Evolutionary conservation across 2,797 vertebrate genomes (phyloP).

Genomic region (Gastrophryne carolinensis): DNA sequence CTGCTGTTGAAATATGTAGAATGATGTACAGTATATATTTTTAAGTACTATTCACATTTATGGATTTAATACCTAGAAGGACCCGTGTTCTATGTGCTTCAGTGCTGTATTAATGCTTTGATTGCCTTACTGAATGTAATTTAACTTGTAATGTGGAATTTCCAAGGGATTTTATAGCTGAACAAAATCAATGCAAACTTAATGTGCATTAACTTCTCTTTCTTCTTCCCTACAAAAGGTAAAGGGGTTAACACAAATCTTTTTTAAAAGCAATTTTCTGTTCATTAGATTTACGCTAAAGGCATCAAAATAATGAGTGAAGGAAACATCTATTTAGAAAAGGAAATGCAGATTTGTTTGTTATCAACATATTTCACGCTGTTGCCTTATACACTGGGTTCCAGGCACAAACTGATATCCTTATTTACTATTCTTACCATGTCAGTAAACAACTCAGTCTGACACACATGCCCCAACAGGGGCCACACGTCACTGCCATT

Average conservation of each 20-base stretch:
- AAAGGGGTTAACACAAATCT: slow-evolving; percentile 6
- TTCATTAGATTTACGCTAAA: slow-evolving; percentile 8
- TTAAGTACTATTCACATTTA: too few species aligned
- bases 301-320: slow-evolving; percentile 20
- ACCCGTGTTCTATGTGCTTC: too few species aligned
- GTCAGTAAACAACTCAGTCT: slow-evolving; percentile 21
- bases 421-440: slow-evolving; percentile 18
- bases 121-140: background rate
- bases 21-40: too few species aligned
- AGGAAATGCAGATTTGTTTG: slow-evolving; percentile 10
- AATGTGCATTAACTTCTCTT: background rate
- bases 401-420: background rate
- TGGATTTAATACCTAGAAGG: too few species aligned
- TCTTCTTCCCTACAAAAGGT: background rate
- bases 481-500: slow-evolving; percentile 5
- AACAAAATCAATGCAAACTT: background rate
- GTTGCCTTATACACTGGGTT: background rate
- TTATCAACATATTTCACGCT: slow-evolving; percentile 11
- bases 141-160: background rate
- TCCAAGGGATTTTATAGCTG: background rate
- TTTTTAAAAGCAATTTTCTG: slow-evolving; percentile 19
- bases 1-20: too few species aligned
- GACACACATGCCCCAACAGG: slow-evolving; percentile 13
- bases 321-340: background rate
- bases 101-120: background rate